Base-by-base conservation (phyloP, 2,888 invertebrate species). In the Machimus atricapillus region DNA sequence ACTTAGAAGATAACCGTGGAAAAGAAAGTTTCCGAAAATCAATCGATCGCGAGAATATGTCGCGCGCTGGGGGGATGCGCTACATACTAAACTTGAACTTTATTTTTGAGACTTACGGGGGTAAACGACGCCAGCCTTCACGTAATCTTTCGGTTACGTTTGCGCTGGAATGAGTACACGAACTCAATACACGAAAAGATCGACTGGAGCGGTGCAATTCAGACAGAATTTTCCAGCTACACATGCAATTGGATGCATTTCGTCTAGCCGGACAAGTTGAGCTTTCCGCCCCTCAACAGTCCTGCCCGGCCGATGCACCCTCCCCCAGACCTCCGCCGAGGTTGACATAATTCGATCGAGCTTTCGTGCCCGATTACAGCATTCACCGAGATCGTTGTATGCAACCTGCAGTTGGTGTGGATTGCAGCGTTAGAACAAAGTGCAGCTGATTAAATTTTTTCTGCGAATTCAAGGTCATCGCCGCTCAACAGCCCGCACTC, bases 41-140 rank as follows among this genome's bases (percentile, higher is more conserved):
- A 43, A 73, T 74, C 85, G 85, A 46, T 43, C 73, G 74, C 85
- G 85, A 12, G 74, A 85, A 74, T 85, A 40, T 31, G 74, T 74
- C 46, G 27, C 73, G 37, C 79, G 34, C 43, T 86, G 79, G 19
- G 73, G 43, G 86, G 86, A 86, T 86, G 86, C 86, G 66, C 79
- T 86, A 73, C 86, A 73, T 79, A 81, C 87, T 82, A 83, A 82
- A 76, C 83, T 82, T 83, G 87, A 83, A 87, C 82, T 82, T 87
- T 43, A 31, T 23, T 46, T 82, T 46, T 74, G 4, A n/a, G 19
- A 31, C 73, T 46, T 16, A 12, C 43, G 9, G 8, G 27, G 27
- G 19, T 66, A 34, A 56, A 82, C 82, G 56, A 27, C 82, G 56
- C 19, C 31, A 66, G 40, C 58, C 58, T 58, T 46, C 40, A 8